Evolutionary conservation across 2,888 invertebrate genomes (phyloP).

Genomic region (Nemotelus pantherinus): DNA sequence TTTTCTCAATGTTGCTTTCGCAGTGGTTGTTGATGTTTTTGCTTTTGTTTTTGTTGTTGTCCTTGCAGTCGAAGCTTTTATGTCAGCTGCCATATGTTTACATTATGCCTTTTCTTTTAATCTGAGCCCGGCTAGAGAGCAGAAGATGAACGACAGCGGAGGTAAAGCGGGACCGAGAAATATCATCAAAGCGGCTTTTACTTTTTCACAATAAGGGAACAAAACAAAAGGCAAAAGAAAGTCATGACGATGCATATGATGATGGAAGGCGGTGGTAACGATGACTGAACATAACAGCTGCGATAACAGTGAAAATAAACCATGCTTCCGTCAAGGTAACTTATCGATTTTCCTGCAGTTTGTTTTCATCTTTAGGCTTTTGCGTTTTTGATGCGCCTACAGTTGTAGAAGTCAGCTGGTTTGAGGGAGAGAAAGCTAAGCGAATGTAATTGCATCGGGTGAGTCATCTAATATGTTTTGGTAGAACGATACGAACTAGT

Average conservation of each 20-base stretch:
- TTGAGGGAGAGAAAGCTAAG: no score
- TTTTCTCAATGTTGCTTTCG: no score
- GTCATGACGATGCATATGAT: neutral
- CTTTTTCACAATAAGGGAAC: conserved; percentile 4
- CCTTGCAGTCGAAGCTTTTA: neutral
- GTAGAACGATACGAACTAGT: no score
- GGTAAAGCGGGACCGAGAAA: neutral
- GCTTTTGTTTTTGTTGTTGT: neutral
- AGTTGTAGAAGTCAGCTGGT: no score
- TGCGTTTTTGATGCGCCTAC: no score
- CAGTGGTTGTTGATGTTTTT: no score
- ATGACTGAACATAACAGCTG: neutral
- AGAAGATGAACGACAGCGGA: neutral
- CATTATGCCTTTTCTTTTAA: conserved; percentile 10
- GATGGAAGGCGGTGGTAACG: neutral
- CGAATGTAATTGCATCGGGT: no score
- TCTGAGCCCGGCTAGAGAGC: neutral
- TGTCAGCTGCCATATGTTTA: conserved; percentile 32
- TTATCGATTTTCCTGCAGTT: conserved; percentile 29
- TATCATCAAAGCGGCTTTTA: conserved; percentile 28
- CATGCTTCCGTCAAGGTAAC: conserved; percentile 11
- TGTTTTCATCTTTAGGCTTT: neutral
- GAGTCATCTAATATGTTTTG: no score
- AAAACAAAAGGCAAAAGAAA: conserved; percentile 11
- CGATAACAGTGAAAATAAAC: neutral